Base-by-base conservation (phyloP, 2,113 vertebrate species). In the Vidua chalybeata region DNA sequence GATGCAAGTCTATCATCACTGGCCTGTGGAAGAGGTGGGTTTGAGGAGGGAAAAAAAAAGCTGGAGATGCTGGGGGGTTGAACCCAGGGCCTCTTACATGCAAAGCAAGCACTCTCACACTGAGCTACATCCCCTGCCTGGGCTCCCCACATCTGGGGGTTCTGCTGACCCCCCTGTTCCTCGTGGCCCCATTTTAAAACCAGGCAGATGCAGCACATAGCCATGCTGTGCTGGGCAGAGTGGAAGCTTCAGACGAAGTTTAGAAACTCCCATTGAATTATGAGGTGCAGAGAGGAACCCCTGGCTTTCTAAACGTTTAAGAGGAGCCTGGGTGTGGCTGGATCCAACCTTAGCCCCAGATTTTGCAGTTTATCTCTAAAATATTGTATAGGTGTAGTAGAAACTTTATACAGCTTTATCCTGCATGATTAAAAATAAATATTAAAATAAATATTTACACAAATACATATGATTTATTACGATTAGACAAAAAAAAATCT, bases 91-190 rank as follows among this genome's bases (percentile, higher is more conserved):
- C 41, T 93, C 82, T 69, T 90, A 6, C 55, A 74, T 55, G 39
- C 82, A 2, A 69, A 64, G 59, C 77, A 80, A 80, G 56, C 0
- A 0, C 78, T 95, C 62, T 87, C 3, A 35, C 6, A 0, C 78
- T 92, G 67, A 93, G 62, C 68, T 84, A 80, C 83, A 87, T 66
- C 52, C 83, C 79, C 64, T 46, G 5, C 11, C 2, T 9, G 3
- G 0, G 1, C 0, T 1, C 0, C 2, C 1, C 0, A 0, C 0
- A 0, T 10, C 16, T 3, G 1, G 13, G 24, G 8, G 15, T 26
- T 75, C 10, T 33, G 4, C 23, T 54, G 45, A 10, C 10, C 7
- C 1, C 2, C 11, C 8, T 12, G 6, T 5, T 30, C 28, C 35
- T 49, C 5, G 0, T 20, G 5, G 2, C 4, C 14, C 8, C 23